Percentiles rank a stretch among this genome's conserved stretches.
Evolutionary conservation across 2,113 vertebrate genomes (phyloP).

Genomic region (Daphoenositta chrysoptera): DNA sequence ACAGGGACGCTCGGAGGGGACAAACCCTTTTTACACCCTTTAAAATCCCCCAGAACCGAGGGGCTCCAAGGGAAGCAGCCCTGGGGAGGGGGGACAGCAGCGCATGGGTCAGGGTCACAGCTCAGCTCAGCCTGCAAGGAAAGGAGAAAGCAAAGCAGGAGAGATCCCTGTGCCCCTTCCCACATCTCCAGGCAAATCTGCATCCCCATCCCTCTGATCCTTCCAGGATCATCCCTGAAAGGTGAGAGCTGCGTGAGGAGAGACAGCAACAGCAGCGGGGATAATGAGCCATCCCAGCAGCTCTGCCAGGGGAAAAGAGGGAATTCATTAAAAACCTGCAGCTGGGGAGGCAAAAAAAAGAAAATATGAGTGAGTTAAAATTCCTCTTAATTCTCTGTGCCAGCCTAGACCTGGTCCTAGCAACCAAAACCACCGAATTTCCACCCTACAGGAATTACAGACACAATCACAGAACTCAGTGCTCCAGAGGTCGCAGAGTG

Average conservation of each 20-base stretch:
- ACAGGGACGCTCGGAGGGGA: background rate
- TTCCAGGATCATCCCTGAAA: background rate
- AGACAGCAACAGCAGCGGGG: background rate
- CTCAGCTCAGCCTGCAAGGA: background rate
- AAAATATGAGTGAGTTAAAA: fast-evolving
- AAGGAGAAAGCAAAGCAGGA: background rate
- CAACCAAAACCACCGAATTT: background rate
- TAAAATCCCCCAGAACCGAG: fast-evolving
- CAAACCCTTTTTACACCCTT: background rate
- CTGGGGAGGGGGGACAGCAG: background rate
- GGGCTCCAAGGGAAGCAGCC: background rate
- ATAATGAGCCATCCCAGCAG: background rate
- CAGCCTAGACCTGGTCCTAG: background rate
- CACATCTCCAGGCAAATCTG: background rate
- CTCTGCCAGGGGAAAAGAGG: background rate
- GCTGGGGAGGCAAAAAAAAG: background rate
- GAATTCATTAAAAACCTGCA: background rate
- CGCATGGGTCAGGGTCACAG: background rate
- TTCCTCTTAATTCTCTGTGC: background rate
- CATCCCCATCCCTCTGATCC: background rate
- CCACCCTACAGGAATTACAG: background rate
- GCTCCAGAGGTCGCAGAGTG: fast-evolving
- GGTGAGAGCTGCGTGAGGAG: background rate
- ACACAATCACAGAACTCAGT: background rate
- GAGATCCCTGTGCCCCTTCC: background rate